A percentile compares a stretch with the other conserved stretches of the same genome.
Evolutionary conservation across 2,113 vertebrate genomes (phyloP).

Genomic region (Calcarius ornatus): DNA sequence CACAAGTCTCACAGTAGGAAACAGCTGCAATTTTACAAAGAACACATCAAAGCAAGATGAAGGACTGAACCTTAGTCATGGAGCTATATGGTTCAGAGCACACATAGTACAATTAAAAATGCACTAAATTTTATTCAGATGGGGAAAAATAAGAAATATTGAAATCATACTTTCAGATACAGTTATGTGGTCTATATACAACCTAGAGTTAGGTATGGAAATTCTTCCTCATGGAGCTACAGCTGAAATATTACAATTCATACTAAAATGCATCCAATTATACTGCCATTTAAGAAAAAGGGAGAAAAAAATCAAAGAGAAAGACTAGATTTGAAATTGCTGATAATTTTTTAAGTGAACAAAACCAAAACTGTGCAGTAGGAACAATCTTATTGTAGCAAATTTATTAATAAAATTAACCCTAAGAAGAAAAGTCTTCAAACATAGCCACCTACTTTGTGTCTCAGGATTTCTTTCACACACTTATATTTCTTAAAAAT

Average conservation of each 20-base stretch:
- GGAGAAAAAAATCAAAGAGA: neutral
- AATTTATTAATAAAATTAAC: neutral
- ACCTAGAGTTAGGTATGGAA: constrained; percentile 71
- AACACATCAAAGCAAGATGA: neutral
- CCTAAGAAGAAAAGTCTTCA: neutral
- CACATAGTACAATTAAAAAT: neutral
- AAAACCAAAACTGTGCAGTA: neutral
- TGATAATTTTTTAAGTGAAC: neutral
- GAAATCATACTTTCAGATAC: constrained; percentile 60
- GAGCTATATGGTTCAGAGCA: neutral
- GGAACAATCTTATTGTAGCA: neutral
- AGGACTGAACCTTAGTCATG: neutral
- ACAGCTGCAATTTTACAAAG: neutral
- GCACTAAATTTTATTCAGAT: neutral
- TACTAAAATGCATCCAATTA: neutral
- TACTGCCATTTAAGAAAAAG: neutral
- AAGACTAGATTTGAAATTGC: neutral
- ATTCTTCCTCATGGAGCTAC: constrained; percentile 75
- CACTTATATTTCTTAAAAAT: neutral
- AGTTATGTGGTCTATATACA: constrained; percentile 66
- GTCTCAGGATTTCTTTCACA: neutral
- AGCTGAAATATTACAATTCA: constrained; percentile 23
- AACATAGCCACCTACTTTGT: neutral
- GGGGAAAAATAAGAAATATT: neutral
- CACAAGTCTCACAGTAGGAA: neutral